Percentiles rank a stretch among this genome's conserved stretches.
These are phyloP conservation scores for Salarias fasciatus DNA, from an alignment of 2,797 vertebrate species.

Conservation along the genomic window DNA sequence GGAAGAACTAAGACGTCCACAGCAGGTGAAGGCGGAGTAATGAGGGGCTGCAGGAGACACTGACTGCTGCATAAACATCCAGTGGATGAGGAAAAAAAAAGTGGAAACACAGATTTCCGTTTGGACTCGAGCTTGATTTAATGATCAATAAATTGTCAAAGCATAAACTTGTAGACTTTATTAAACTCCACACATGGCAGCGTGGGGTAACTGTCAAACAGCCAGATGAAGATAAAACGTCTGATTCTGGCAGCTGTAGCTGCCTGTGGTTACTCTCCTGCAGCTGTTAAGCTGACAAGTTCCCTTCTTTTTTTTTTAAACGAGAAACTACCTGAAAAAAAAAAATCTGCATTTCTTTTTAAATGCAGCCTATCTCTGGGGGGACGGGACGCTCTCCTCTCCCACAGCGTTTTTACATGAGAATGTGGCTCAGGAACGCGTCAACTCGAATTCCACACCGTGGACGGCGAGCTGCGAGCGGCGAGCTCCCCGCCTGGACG, in stretches of 20 bases:
- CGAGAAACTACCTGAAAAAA: constrained; percentile 7
- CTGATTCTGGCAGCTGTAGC: neutral
- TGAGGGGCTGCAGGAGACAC: neutral
- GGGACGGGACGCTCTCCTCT: neutral
- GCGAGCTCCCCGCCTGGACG: no score
- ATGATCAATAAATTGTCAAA: no score
- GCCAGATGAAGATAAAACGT: neutral
- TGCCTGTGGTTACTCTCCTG: neutral
- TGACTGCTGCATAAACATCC: neutral
- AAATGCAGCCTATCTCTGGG: constrained; percentile 1
- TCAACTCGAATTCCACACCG: constrained; percentile 56
- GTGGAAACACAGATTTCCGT: no score
- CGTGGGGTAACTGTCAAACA: neutral
- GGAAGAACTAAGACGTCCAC: neutral
- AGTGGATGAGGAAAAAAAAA: no score
- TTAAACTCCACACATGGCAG: neutral
- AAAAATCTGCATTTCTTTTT: constrained; percentile 1
- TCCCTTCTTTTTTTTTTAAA: constrained; percentile 17
- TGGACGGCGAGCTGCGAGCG: constrained; percentile 10
- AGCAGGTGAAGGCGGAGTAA: neutral
- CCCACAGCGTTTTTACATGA: constrained; percentile 31
- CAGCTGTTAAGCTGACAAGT: constrained; percentile 11
- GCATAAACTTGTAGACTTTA: neutral
- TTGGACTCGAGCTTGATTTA: no score
- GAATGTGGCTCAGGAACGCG: constrained; percentile 47